Conservation (phyloP, 2,797 vertebrate species). For the Parauchenoglanis ngamensis region DNA sequence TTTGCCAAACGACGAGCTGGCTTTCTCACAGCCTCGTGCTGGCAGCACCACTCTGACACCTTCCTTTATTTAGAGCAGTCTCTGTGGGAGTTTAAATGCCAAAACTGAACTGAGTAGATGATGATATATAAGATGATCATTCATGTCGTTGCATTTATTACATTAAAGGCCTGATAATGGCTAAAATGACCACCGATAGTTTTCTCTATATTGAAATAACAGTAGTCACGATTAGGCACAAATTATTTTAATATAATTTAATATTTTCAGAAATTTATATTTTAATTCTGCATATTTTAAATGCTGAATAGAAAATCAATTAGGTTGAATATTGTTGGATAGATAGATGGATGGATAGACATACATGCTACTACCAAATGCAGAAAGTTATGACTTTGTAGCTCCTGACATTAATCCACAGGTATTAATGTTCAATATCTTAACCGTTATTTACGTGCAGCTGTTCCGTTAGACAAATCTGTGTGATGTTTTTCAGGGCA, state of each 20-base stretch:
- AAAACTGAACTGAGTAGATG: neutral
- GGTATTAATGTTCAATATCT: neutral
- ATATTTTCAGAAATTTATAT: neutral
- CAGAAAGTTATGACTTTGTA: neutral
- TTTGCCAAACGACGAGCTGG: slow-evolving; percentile 16
- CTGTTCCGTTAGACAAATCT: neutral
- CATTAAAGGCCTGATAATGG: neutral
- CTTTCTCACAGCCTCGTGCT: slow-evolving; percentile 19
- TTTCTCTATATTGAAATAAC: neutral
- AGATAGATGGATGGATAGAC: neutral
- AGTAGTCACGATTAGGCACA: neutral
- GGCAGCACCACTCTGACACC: neutral
- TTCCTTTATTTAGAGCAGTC: slow-evolving; percentile 30
- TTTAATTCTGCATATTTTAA: neutral
- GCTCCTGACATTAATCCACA: neutral
- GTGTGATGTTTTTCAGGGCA: slow-evolving; percentile 68
- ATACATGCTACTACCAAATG: neutral
- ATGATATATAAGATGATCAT: neutral
- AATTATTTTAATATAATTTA: neutral
- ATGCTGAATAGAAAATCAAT: neutral
- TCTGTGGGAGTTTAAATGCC: slow-evolving; percentile 15
- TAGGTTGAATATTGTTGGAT: neutral
- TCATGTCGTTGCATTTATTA: neutral
- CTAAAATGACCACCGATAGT: neutral
- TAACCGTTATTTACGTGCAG: neutral